Evolutionary conservation across 2,888 invertebrate species (phyloP).

Genomic region (Tholera decimalis): DNA sequence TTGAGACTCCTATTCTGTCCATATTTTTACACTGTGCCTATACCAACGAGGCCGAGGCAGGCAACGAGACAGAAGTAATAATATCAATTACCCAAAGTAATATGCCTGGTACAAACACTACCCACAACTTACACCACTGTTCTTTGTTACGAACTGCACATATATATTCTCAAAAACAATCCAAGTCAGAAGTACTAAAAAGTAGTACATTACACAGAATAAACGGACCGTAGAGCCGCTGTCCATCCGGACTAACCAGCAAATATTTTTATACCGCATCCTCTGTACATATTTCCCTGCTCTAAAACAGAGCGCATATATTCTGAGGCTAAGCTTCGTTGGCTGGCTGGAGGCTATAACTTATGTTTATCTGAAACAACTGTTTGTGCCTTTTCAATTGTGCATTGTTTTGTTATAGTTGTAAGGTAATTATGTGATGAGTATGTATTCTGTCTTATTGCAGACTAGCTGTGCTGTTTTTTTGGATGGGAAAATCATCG

Average conservation of each 20-base stretch:
- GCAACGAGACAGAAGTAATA: no score
- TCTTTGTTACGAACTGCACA: background rate
- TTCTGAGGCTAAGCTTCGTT: conserved; percentile 26
- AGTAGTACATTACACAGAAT: conserved; percentile 11
- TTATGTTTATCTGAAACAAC: conserved; percentile 53
- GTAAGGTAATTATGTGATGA: conserved; percentile 8
- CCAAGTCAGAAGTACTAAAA: conserved; percentile 9
- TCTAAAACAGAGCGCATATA: conserved; percentile 38
- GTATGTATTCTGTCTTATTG: background rate
- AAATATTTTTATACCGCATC: conserved; percentile 35
- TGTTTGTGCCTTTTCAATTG: conserved; percentile 54
- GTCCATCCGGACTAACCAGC: conserved; percentile 21
- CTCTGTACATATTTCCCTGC: conserved; percentile 12
- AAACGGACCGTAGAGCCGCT: conserved; percentile 19
- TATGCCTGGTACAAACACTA: no score
- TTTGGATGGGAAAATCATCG: no score
- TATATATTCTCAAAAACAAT: conserved; percentile 15
- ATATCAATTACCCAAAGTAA: no score
- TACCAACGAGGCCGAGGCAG: no score
- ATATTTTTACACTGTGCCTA: no score
- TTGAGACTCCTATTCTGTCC: no score
- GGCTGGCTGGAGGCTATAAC: conserved; percentile 41
- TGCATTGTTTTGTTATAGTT: conserved; percentile 8
- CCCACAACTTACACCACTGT: no score
- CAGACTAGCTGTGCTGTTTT: no score